Percentiles rank a stretch among this genome's conserved stretches.
phyloP scores from a whole-genome alignment of 2,113 vertebrate genomes.

The Chrysemys picta region DNA sequence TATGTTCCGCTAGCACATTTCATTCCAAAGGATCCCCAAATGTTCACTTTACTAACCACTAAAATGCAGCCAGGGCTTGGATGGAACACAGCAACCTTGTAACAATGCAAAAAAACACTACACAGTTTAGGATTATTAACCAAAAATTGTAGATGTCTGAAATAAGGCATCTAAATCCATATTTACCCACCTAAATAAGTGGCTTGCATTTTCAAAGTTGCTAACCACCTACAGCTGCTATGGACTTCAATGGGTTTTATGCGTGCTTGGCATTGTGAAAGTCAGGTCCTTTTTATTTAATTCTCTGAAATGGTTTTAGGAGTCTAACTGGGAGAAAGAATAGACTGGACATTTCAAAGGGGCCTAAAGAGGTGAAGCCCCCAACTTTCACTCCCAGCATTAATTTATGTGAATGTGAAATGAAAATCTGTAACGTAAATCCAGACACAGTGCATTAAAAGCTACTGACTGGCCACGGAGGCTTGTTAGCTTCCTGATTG shows the following conservation, averaged over 20 bases:
- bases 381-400: too few relatives aligned
- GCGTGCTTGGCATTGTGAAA: neutral
- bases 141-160: conserved; percentile 34
- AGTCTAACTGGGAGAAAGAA: neutral
- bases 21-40: neutral
- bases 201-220: neutral
- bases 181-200: neutral
- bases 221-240: neutral
- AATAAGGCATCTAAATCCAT: neutral
- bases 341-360: neutral
- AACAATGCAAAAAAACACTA: neutral
- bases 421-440: neutral
- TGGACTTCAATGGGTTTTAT: neutral
- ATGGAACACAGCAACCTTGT: neutral
- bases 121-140: neutral
- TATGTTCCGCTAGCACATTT: neutral
- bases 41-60: neutral
- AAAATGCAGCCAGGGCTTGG: neutral
- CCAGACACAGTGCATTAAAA: neutral
- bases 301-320: neutral
- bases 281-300: neutral
- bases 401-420: too few relatives aligned
- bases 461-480: accelerated
- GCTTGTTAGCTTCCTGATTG: neutral
- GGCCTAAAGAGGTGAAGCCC: neutral